Conservation (phyloP, 1,140 invertebrate species). For the Ceratina australensis region DNA sequence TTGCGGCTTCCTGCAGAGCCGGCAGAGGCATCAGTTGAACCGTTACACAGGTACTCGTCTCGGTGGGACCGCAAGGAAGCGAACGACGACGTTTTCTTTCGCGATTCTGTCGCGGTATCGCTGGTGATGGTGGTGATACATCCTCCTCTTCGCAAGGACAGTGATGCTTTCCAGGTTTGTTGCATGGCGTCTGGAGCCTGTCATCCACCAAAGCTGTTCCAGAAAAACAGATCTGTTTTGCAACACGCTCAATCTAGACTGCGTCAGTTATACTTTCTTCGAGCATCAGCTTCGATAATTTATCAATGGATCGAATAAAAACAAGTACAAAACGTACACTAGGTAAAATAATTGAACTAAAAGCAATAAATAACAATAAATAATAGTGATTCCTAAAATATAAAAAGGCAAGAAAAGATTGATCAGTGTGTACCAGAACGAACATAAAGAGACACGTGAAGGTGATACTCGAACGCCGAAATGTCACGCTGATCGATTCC, state of each 20-base stretch:
- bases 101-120: conserved; percentile 67
- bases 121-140: conserved; percentile 68
- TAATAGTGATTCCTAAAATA: not conserved
- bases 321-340: not conserved
- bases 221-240: not conserved
- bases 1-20: conserved; percentile 44
- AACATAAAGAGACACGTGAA: not conserved
- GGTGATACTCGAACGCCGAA: conserved; percentile 24
- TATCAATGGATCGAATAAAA: not conserved
- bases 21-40: conserved; percentile 63
- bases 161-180: conserved; percentile 86
- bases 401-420: not conserved
- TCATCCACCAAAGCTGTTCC: conserved; percentile 82
- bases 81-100: conserved; percentile 77
- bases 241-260: not conserved
- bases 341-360: not conserved
- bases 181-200: conserved; percentile 85
- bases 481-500: conserved; percentile 5
- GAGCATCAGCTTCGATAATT: conserved; percentile 23
- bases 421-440: no score
- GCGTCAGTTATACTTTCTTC: not conserved
- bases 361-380: not conserved
- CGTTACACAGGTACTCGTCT: conserved; percentile 31
- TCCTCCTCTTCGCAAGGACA: conserved; percentile 83
- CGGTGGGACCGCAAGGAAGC: conserved; percentile 71